Base-by-base conservation (phyloP, 2,888 invertebrate genomes). In the Drosophila picticornis region DNA sequence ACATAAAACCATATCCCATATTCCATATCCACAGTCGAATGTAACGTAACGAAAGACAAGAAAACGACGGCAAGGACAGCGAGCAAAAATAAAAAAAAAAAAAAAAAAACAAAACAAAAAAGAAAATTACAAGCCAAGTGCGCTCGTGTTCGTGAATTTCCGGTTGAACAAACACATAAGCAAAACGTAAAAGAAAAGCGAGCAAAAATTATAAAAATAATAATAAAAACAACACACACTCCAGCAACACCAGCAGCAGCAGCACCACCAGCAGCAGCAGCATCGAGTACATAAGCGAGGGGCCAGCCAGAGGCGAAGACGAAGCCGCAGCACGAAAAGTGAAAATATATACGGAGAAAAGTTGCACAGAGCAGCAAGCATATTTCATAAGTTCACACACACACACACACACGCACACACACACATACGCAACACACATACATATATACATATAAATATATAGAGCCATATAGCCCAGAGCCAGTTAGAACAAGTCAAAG, bases 91-190 rank as follows among this genome's bases (percentile, higher is more conserved):
- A 56, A 55, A 27, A 38, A 13, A 27, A 56, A 65, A 51, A n/a
- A 56, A 55, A 27, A 38, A 13, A 27, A 56, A 32, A 64, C 43
- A 62, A 65, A 51, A 48, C 38, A 56, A 48, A 51, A 36, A 71
- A 64, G 68, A 78, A 85, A 68, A 83, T 75, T 78, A 83, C 85
- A 90, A 86, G 85, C 64, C 84, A 86, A 84, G 88, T 91, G 88
- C 77, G 84, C 88, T 88, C 74, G 88, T 80, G 80, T 90, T 84
- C 87, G 85, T 86, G 84, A 90, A 90, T 88, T 92, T 91, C 91
- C 90, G 92, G 92, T 91, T 92, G 92, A 91, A 91, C 88, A 91
- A 90, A 91, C 88, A 87, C 85, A 88, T 84, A 81, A 80, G 74
- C 80, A 76, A 87, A 86, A 83, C 72, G 83, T 72, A 83, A 75